Base-by-base conservation (phyloP, 2,888 invertebrate genomes). In the Heteropelma amictum region DNA sequence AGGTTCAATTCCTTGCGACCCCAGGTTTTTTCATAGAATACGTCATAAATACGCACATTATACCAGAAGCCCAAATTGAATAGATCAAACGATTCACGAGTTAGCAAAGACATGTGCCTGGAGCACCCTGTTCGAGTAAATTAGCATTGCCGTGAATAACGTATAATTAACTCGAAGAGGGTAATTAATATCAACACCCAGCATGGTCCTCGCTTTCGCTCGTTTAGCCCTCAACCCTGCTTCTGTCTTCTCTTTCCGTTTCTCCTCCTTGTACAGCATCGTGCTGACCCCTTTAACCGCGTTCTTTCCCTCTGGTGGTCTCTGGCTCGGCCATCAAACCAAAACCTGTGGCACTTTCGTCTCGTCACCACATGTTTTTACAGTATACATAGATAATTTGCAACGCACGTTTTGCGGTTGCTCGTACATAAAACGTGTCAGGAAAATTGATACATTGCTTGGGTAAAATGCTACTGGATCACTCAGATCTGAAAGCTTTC, bases 101-200 rank as follows among this genome's bases (percentile, higher is more conserved):
- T 30, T 28, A 60, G 65, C 38, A 70, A 74, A 65, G n/a, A n/a
- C 70, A 70, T 65, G 65, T 70, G 73, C 58, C 35, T 38, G 54
- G 21, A 17, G 8, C 28, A 12, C 53, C 12, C 38, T 30, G 74
- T 74, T 69, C 73, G n/a, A n/a, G n/a, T n/a, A n/a, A n/a, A n/a
- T n/a, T n/a, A 58, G 53, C 38, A 58, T 64, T 28, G 58, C 69
- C 63, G 60, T 69, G 69, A 60, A 77, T 70, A 67, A 78, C 76
- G 76, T 72, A 77, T 80, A 80, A 80, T 80, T 79, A 80, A 79
- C 79, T 79, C 72, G 78, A 78, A 80, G 80, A 79, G 79, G 78
- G 77, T 80, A 79, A 80, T 80, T 80, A 79, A 80, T 80, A 80
- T 79, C 79, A 78, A 76, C 76, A 72, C 77, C 61, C 61, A 64